Percentiles rank a stretch among this genome's conserved stretches.
Conservation (phyloP, 2,113 vertebrate genomes). For the Ivindomyrus marchei region DNA sequence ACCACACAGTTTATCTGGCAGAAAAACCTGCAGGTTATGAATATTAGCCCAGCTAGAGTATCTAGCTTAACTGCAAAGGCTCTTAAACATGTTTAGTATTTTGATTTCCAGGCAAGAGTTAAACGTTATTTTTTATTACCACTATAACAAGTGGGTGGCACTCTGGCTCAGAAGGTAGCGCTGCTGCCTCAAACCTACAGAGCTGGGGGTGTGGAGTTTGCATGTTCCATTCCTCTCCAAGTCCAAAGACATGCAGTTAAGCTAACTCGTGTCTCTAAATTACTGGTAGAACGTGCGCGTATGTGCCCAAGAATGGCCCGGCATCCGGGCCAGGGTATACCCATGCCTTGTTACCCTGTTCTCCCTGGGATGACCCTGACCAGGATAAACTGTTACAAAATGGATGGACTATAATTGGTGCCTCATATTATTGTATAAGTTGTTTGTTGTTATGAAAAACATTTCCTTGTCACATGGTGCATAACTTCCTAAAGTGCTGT, state of each 20-base stretch:
- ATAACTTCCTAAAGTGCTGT: background rate
- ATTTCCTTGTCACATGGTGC: background rate
- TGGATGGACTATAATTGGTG: background rate
- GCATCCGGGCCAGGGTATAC: background rate
- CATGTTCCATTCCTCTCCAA: background rate
- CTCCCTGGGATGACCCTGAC: background rate
- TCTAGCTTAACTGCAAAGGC: background rate
- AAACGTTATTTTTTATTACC: background rate
- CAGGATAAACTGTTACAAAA: background rate
- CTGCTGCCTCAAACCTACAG: background rate
- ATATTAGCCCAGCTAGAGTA: background rate
- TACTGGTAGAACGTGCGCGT: background rate
- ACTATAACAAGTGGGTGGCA: background rate
- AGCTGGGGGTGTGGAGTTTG: background rate
- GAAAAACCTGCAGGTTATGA: background rate
- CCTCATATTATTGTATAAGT: background rate
- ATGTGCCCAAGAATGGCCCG: background rate
- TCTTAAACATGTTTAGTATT: background rate
- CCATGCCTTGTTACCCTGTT: background rate
- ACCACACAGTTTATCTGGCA: background rate
- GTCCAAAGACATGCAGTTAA: background rate
- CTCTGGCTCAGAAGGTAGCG: background rate
- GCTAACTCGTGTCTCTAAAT: background rate
- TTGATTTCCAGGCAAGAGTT: background rate
- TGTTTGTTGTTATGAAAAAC: background rate